Percentiles rank a stretch among this genome's conserved stretches.
phyloP scores from a whole-genome alignment of 2,113 vertebrate species.

The Electrona antarctica region DNA sequence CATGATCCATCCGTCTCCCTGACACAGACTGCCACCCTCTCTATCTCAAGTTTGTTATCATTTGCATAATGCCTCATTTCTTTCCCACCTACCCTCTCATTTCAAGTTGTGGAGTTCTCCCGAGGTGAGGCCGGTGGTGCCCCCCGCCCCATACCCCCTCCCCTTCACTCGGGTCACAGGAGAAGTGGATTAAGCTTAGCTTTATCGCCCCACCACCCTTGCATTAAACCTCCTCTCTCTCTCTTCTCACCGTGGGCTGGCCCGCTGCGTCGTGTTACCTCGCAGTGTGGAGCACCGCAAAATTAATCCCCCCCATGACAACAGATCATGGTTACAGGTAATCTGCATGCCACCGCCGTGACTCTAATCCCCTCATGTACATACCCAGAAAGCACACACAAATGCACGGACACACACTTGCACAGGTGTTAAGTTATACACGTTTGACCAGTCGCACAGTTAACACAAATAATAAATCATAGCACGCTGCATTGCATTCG shows the following conservation, averaged over 20 bases:
- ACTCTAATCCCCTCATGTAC: conserved; percentile 77
- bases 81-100: conserved; percentile 61
- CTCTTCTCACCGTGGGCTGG: conserved; percentile 68
- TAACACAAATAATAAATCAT: conserved; percentile 48
- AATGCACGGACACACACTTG: conserved; percentile 11
- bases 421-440: conserved; percentile 50
- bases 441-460: conserved; percentile 53
- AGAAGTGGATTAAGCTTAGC: conserved; percentile 86
- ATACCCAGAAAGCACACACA: conserved; percentile 57
- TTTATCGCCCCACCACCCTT: conserved; percentile 64
- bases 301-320: conserved; percentile 93
- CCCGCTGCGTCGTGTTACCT: conserved; percentile 85
- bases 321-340: conserved; percentile 88
- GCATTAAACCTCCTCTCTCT: conserved; percentile 61
- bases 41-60: conserved; percentile 39
- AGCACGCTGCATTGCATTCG: conserved; percentile 29
- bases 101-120: conserved; percentile 63
- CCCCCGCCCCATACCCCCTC: conserved; percentile 73
- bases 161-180: conserved; percentile 86
- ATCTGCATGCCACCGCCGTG: conserved; percentile 85
- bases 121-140: conserved; percentile 82
- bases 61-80: conserved; percentile 23
- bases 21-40: conserved; percentile 30
- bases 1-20: background rate
- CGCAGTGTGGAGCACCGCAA: conserved; percentile 83